Conservation (phyloP, 2,113 vertebrate genomes). For the Lophura nycthemera region DNA sequence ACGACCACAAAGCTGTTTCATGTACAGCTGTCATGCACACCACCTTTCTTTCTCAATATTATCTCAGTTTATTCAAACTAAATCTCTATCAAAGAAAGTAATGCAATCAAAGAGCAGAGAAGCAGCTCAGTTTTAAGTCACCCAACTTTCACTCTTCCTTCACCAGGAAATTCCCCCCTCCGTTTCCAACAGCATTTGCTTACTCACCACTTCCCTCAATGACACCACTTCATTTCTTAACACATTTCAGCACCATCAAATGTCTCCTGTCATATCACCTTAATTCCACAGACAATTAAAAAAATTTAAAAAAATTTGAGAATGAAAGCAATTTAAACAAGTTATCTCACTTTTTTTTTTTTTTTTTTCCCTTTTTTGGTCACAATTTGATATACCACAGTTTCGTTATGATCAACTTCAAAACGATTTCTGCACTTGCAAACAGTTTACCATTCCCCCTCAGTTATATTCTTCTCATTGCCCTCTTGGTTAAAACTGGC, state of each 20-base stretch:
- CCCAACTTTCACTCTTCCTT: not conserved
- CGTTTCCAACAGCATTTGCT: not conserved
- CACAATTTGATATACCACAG: not conserved
- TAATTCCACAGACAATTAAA: not conserved
- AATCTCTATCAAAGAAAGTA: not conserved
- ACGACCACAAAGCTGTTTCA: not conserved
- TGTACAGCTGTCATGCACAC: not conserved
- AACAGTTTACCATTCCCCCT: accelerated
- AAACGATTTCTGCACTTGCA: not conserved
- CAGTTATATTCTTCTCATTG: not conserved
- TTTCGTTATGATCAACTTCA: accelerated
- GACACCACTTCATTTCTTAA: not conserved
- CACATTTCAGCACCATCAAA: not conserved
- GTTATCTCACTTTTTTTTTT: not conserved
- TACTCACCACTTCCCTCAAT: not conserved
- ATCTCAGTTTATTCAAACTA: not conserved
- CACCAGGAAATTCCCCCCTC: not conserved
- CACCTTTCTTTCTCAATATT: not conserved
- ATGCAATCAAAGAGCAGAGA: not conserved
- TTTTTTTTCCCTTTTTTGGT: too few species aligned
- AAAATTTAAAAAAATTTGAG: not conserved
- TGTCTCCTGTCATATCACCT: not conserved
- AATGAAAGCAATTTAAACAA: not conserved
- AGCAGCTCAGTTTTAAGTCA: not conserved
- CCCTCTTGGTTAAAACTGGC: not conserved